These are phyloP conservation scores for Colletes gigas DNA, from an alignment of 1,140 invertebrate genomes.

Conservation along the genomic window DNA sequence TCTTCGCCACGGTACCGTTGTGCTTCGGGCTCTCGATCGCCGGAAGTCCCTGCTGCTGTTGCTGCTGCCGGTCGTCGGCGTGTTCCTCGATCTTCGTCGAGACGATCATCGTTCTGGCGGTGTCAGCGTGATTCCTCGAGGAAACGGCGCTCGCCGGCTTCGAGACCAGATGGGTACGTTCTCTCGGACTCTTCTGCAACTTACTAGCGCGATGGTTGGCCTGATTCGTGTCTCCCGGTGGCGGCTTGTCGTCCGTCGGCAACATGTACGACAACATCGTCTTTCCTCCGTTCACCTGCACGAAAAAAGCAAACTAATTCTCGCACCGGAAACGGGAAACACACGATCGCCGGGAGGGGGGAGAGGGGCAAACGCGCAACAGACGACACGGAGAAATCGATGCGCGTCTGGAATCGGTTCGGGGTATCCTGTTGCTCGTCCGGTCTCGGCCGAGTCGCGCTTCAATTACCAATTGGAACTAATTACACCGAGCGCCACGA, in stretches of 20 bases:
- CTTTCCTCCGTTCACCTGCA: slow-evolving; percentile 51
- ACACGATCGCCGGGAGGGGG: background rate
- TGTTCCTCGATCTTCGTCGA: slow-evolving; percentile 68
- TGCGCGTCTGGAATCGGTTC: background rate
- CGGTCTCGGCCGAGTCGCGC: slow-evolving; percentile 4
- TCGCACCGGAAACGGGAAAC: slow-evolving; percentile 4
- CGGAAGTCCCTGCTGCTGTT: slow-evolving; percentile 59
- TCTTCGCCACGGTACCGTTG: slow-evolving; percentile 72
- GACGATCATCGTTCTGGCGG: slow-evolving; percentile 67
- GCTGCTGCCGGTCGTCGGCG: slow-evolving; percentile 52
- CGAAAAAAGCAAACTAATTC: slow-evolving; percentile 16
- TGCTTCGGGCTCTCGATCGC: slow-evolving; percentile 72
- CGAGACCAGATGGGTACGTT: slow-evolving; percentile 21
- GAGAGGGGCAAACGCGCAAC: background rate
- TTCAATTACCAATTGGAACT: slow-evolving; percentile 43
- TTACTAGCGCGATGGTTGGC: slow-evolving; percentile 51
- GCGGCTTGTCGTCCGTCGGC: slow-evolving; percentile 79
- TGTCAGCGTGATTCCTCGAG: slow-evolving; percentile 63
- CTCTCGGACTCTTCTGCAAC: slow-evolving; percentile 46
- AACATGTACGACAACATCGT: slow-evolving; percentile 81
- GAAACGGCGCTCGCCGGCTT: slow-evolving; percentile 44
- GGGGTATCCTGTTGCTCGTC: background rate
- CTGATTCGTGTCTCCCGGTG: slow-evolving; percentile 72
- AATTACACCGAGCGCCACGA: slow-evolving; percentile 36
- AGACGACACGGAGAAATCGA: slow-evolving; percentile 10